These are phyloP conservation scores for Paedocypris micromegethes DNA, from an alignment of 2,797 vertebrate genomes.

Conservation along the genomic window DNA sequence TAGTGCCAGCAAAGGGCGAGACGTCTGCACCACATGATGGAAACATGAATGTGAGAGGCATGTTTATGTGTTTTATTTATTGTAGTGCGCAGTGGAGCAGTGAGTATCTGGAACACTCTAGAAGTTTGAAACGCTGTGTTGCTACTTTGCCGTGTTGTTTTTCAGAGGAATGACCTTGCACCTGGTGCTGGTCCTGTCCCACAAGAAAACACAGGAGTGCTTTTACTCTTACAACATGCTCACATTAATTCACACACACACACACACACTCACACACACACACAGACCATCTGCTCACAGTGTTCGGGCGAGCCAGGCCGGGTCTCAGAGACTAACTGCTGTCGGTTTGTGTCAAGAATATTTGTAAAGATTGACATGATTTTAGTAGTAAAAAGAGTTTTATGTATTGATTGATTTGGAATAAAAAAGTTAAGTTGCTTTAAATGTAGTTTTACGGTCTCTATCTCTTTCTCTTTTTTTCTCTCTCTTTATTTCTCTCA, in stretches of 20 bases:
- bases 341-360: background rate
- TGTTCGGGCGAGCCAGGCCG: conserved; percentile 29
- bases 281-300: conserved; percentile 39
- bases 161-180: conserved; percentile 35
- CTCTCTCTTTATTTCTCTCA: no score
- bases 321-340: conserved; percentile 39
- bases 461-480: no score
- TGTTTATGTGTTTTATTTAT: conserved; percentile 13
- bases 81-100: background rate
- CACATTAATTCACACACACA: background rate
- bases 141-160: conserved; percentile 19
- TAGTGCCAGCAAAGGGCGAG: conserved; percentile 23
- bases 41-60: background rate
- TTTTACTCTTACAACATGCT: conserved; percentile 34
- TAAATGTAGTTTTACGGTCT: no score
- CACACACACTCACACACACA: conserved; percentile 29
- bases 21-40: background rate
- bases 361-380: no score
- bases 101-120: background rate
- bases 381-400: no score
- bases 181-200: conserved; percentile 16
- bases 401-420: no score
- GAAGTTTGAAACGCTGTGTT: conserved; percentile 1
- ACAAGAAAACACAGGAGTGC: conserved; percentile 9
- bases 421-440: no score